A percentile compares a stretch with the other conserved stretches of the same genome.
phyloP scores from a whole-genome alignment of 2,113 vertebrate genomes.

The Petromus typicus region DNA sequence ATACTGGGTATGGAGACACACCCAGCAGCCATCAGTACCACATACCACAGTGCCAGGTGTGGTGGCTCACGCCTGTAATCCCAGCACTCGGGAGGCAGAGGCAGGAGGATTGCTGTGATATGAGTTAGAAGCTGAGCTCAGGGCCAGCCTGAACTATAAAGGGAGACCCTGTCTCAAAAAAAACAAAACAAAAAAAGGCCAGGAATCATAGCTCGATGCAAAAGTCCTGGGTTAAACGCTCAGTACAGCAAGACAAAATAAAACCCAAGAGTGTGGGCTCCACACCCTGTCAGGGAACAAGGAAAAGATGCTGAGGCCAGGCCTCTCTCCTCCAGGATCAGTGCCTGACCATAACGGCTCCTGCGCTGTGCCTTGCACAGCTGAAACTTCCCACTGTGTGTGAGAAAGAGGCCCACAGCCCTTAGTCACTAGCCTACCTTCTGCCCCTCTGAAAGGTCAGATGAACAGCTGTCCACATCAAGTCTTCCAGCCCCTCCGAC shows the following conservation, averaged over 20 bases:
- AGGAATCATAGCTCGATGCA: neutral
- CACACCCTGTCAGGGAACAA: neutral
- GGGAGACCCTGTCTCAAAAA: too few relatives aligned
- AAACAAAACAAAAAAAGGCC: too few relatives aligned
- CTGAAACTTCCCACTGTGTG: neutral
- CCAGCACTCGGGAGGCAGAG: too few relatives aligned
- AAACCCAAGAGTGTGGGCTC: neutral
- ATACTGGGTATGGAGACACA: too few relatives aligned
- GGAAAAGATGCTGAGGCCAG: neutral
- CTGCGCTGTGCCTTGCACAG: neutral
- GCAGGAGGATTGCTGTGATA: too few relatives aligned
- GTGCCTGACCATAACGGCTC: neutral
- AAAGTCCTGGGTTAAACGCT: neutral
- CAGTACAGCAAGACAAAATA: neutral
- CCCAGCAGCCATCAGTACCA: too few relatives aligned
- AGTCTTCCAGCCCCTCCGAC: neutral
- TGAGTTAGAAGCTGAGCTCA: too few relatives aligned
- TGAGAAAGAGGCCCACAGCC: neutral
- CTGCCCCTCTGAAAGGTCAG: neutral
- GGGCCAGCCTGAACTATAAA: too few relatives aligned
- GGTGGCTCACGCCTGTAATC: too few relatives aligned
- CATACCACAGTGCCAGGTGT: too few relatives aligned
- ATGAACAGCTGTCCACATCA: too few relatives aligned
- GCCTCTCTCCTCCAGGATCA: neutral
- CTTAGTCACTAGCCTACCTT: neutral